phyloP scores from a whole-genome alignment of 2,113 vertebrate species.

The Carassius carassius region DNA sequence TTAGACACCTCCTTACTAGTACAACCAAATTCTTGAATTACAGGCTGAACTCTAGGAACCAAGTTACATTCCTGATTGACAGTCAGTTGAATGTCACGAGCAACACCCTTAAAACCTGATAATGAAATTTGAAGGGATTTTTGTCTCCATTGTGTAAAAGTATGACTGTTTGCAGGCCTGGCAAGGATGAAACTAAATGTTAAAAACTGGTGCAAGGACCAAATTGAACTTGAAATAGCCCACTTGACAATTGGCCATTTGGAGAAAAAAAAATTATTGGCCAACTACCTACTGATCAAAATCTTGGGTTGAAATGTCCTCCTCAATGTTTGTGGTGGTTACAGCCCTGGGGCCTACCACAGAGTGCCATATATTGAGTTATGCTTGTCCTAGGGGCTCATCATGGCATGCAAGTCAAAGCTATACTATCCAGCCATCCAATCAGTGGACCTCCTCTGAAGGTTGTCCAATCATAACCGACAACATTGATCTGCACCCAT shows the following conservation, averaged over 20 bases:
- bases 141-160: background rate
- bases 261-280: background rate
- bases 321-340: background rate
- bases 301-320: background rate
- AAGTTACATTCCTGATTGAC: background rate
- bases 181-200: background rate
- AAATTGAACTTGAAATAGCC: background rate
- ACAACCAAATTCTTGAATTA: background rate
- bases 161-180: background rate
- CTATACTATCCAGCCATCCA: background rate
- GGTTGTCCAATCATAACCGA: constrained; percentile 5
- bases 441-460: background rate
- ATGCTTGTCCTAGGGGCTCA: background rate
- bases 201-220: background rate
- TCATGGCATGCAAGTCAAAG: background rate
- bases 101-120: constrained; percentile 20
- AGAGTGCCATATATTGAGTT: background rate
- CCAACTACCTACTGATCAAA: background rate
- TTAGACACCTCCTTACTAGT: background rate
- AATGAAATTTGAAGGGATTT: background rate
- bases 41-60: background rate
- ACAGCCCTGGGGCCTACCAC: background rate
- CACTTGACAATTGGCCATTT: background rate
- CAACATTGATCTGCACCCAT: constrained; percentile 21
- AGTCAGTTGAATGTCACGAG: background rate